Evolutionary conservation across 2,113 vertebrate genomes (phyloP).

Genomic region (Toxostoma redivivum): DNA sequence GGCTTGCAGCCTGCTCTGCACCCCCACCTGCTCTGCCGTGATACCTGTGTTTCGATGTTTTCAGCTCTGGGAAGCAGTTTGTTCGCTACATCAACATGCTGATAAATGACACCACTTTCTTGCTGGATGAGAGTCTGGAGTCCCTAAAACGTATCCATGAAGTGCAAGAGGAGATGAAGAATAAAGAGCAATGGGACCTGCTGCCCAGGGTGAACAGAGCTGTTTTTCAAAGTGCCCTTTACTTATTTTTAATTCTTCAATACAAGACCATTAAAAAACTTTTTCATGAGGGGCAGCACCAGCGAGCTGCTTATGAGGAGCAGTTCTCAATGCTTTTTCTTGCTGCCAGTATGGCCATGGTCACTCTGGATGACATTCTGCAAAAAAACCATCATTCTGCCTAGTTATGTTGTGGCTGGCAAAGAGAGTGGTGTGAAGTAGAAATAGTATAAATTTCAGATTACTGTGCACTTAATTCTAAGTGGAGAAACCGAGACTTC

Average conservation of each 20-base stretch:
- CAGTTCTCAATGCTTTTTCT: background rate
- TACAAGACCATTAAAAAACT: background rate
- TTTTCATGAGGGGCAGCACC: background rate
- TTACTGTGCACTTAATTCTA: background rate
- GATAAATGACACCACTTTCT: constrained; percentile 98
- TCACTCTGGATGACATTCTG: background rate
- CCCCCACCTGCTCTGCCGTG: background rate
- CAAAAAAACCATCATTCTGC: background rate
- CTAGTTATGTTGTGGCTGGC: background rate
- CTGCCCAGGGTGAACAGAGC: constrained; percentile 86
- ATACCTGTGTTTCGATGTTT: constrained; percentile 2
- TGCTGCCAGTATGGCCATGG: background rate
- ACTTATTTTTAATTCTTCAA: background rate
- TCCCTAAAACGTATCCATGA: constrained; percentile 98
- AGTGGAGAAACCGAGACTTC: background rate
- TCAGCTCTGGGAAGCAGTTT: constrained; percentile 97
- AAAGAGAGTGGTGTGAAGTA: background rate
- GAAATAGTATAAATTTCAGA: background rate
- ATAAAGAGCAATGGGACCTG: constrained; percentile 96
- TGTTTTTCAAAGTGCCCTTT: constrained; percentile 6
- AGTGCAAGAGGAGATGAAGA: constrained; percentile 98
- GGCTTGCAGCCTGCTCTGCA: background rate
- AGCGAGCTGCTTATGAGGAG: background rate
- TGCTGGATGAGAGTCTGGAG: constrained; percentile 96
- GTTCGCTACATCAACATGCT: constrained; percentile 99